These are phyloP conservation scores for Harpagifer antarcticus DNA, from an alignment of 2,797 vertebrate species.

Conservation along the genomic window DNA sequence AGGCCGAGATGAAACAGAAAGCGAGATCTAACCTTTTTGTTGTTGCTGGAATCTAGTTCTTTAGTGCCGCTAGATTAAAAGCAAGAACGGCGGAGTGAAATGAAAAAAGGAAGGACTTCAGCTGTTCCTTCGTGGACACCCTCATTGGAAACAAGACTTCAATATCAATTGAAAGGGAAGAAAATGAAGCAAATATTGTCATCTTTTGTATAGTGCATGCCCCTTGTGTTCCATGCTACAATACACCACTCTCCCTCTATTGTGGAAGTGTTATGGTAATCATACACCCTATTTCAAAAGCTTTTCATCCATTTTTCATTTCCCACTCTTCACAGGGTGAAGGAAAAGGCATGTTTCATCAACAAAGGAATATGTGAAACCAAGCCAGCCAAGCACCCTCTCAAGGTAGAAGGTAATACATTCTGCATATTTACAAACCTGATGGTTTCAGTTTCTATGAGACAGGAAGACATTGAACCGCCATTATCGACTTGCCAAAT, in stretches of 20 bases:
- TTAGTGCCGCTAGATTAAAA: conserved; percentile 82
- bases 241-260: conserved; percentile 43
- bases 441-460: conserved; percentile 34
- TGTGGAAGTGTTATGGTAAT: conserved; percentile 68
- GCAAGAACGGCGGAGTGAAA: conserved; percentile 66
- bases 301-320: conserved; percentile 73
- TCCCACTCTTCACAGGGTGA: conserved; percentile 58
- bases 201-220: conserved; percentile 49
- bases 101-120: conserved; percentile 65
- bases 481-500: conserved; percentile 28
- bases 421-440: conserved; percentile 55
- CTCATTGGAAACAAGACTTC: conserved; percentile 55
- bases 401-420: conserved; percentile 50
- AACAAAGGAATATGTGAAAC: conserved; percentile 67
- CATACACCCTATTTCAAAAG: conserved; percentile 66
- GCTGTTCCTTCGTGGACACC: conserved; percentile 52
- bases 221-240: conserved; percentile 61
- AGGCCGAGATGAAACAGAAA: conserved; percentile 84
- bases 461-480: conserved; percentile 10
- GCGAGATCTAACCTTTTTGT: conserved; percentile 82
- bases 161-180: conserved; percentile 53
- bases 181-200: conserved; percentile 61
- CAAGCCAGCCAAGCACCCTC: conserved; percentile 43
- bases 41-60: conserved; percentile 76
- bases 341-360: conserved; percentile 67